Base-by-base conservation (phyloP, 2,113 vertebrate species). In the Cottus gobio region DNA sequence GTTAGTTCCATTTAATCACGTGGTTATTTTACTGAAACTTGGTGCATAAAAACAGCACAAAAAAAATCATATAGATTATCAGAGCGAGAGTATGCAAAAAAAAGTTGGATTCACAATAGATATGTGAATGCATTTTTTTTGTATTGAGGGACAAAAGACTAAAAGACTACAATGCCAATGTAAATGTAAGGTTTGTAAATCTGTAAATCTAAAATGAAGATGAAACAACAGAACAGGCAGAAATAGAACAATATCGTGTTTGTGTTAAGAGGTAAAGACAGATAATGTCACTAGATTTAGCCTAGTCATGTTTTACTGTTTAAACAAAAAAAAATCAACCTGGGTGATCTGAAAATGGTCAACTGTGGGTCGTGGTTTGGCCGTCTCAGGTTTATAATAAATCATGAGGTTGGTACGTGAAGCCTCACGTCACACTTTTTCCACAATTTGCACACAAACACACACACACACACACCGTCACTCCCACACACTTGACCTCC, bases 21-120 rank as follows among this genome's bases (percentile, higher is more conserved):
- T 52, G 75, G 79, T 82, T 93, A 82, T 91, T 91, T 80, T 71
- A 71, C 65, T 67, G 67, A 86, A 89, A 85, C n/a, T 69, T 67
- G 68, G 74, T 4, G 42, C 72, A 68, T 61, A 54, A 71, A 39
- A 60, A 54, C 22, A 52, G 50, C 22, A 85, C 57, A 70, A 64
- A 50, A 26, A 71, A 75, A 31, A 31, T 31, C 30, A 34, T 34
- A 34, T 34, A 61, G 30, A 75, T 60, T 72, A 57, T 31, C 34
- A 71, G 62, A 50, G n/a, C 63, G 16, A 7, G 39, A 1, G 26
- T 68, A 60, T 42, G 52, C 28, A 56, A 39, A 62, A 69, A 63
- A 54, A 3, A 26, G 50, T n/a, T 5, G 50, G 2, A 54, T 13
- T 26, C 11, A 11, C 52, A 54, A 54, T 54, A 13, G 24, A 11